These are phyloP conservation scores for Microtus richardsoni DNA, from an alignment of 2,113 vertebrate genomes.

Conservation along the genomic window DNA sequence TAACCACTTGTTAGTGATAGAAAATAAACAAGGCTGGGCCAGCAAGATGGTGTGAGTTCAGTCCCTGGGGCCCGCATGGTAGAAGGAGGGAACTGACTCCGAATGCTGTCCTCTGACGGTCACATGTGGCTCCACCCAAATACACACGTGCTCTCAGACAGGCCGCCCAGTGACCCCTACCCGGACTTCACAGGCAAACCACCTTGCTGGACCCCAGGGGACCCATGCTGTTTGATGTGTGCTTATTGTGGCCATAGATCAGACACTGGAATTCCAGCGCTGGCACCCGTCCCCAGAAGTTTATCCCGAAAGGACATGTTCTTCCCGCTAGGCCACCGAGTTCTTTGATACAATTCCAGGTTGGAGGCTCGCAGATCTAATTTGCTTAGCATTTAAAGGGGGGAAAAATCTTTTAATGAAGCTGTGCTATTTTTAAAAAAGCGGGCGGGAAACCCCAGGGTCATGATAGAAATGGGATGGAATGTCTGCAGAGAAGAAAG, in stretches of 20 bases:
- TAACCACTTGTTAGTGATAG: background rate
- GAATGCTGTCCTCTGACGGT: background rate
- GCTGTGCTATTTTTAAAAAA: background rate
- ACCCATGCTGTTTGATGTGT: background rate
- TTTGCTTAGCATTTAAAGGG: constrained; percentile 49
- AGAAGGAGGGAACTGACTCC: background rate
- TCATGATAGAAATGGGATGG: background rate
- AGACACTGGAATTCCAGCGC: background rate
- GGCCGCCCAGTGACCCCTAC: background rate
- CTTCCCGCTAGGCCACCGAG: constrained; percentile 28
- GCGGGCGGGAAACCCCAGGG: background rate
- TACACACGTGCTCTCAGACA: background rate
- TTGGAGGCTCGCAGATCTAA: constrained; percentile 56
- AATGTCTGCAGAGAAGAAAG: background rate
- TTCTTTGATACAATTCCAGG: constrained; percentile 69
- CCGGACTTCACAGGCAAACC: background rate
- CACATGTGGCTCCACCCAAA: no score
- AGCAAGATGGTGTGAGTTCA: background rate
- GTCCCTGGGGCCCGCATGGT: background rate
- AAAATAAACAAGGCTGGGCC: background rate
- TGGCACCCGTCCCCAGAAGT: constrained; percentile 52
- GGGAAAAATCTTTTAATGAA: background rate
- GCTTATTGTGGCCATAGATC: background rate
- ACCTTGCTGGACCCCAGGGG: background rate
- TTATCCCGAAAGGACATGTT: constrained; percentile 59